Conservation (phyloP, 2,113 vertebrate genomes). For the Nothobranchius furzeri region DNA sequence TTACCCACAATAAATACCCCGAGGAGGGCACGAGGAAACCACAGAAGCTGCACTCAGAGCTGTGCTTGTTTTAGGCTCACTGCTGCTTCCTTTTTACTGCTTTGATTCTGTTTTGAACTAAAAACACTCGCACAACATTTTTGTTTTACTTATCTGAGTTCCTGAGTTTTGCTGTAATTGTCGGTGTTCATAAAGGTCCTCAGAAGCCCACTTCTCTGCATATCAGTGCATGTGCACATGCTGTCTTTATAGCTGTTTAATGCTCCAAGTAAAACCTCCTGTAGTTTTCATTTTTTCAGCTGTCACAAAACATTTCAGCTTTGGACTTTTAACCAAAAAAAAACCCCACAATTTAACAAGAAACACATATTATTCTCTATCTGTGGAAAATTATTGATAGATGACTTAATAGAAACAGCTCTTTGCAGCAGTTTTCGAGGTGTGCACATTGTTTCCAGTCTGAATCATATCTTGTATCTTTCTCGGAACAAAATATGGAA, state of each 20-base stretch:
- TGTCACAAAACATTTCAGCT: neutral
- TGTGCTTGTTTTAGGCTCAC: neutral
- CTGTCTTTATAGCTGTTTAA: too few relatives aligned
- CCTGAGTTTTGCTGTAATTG: too few relatives aligned
- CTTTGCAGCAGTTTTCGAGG: too few relatives aligned
- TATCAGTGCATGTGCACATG: too few relatives aligned
- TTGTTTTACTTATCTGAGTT: too few relatives aligned
- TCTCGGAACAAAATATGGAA: conserved; percentile 48
- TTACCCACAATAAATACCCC: conserved; percentile 58
- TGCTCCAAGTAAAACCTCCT: too few relatives aligned
- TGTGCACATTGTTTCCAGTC: neutral
- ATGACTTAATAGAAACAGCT: too few relatives aligned
- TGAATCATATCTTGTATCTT: conserved; percentile 38
- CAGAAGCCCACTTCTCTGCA: too few relatives aligned
- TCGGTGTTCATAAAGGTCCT: too few relatives aligned
- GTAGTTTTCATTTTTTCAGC: too few relatives aligned
- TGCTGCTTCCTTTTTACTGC: neutral
- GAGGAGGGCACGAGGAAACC: conserved; percentile 31
- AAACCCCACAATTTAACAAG: neutral
- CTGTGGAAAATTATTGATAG: too few relatives aligned
- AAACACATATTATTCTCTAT: neutral
- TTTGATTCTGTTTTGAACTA: neutral
- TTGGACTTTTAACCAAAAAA: neutral
- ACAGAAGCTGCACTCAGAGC: conserved; percentile 17
- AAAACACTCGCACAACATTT: neutral